These are phyloP conservation scores for Phrynosoma platyrhinos DNA, from an alignment of 2,113 vertebrate genomes.

Conservation along the genomic window DNA sequence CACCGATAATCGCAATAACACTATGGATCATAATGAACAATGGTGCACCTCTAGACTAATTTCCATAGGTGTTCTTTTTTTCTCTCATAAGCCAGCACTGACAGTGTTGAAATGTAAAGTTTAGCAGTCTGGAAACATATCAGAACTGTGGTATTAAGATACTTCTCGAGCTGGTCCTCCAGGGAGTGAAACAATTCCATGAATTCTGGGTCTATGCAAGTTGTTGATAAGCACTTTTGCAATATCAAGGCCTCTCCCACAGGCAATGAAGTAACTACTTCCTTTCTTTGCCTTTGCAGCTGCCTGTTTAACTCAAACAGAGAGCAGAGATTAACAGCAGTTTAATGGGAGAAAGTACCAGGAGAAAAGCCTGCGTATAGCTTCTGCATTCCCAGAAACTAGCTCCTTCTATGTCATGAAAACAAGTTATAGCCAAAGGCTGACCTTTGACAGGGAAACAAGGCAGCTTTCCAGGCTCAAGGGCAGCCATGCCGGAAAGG, in stretches of 20 bases:
- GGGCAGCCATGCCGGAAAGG: not conserved
- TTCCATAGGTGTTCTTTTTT: constrained; percentile 23
- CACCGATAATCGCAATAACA: too few relatives aligned
- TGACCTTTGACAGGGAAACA: constrained; percentile 60
- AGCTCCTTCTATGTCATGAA: constrained; percentile 42
- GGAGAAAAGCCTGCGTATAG: constrained; percentile 57
- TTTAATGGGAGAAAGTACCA: constrained; percentile 68
- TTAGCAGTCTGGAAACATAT: not conserved
- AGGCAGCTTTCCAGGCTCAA: constrained; percentile 39
- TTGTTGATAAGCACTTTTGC: constrained; percentile 72
- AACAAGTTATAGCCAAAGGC: constrained; percentile 42
- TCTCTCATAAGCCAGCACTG: constrained; percentile 4
- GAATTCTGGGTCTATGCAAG: constrained; percentile 61
- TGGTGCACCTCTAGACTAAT: not conserved
- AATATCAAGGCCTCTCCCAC: constrained; percentile 72
- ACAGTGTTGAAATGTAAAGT: constrained; percentile 21
- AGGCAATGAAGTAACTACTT: constrained; percentile 69
- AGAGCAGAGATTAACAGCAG: constrained; percentile 67
- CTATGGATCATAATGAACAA: not conserved
- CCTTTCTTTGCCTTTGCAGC: constrained; percentile 73
- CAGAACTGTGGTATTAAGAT: constrained; percentile 51
- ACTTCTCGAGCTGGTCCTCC: constrained; percentile 11
- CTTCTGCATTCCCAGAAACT: constrained; percentile 60
- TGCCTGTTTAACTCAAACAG: constrained; percentile 69
- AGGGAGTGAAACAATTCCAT: constrained; percentile 50